These are phyloP conservation scores for Forpus xanthops DNA, from an alignment of 2,797 vertebrate species.

Conservation along the genomic window DNA sequence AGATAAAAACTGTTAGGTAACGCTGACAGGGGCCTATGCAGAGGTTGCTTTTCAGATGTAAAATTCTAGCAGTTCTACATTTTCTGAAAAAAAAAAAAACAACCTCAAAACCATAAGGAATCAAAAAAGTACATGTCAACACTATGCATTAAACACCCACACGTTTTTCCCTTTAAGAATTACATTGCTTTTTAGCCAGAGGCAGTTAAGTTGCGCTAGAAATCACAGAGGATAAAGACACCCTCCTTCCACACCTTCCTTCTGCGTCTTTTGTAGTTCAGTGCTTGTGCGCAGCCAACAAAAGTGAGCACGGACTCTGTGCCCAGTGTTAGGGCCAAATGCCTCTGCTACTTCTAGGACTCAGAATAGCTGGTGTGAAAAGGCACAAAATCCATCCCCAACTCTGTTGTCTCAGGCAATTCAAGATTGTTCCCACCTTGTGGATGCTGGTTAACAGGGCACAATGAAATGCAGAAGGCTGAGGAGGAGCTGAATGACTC, in stretches of 20 bases:
- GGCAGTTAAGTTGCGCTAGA: not conserved
- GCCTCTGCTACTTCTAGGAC: not conserved
- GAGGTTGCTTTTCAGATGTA: slow-evolving; percentile 26
- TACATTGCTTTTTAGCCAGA: not conserved
- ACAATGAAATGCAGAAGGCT: rapidly evolving
- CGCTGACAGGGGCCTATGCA: not conserved
- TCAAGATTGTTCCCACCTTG: rapidly evolving
- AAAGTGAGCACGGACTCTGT: not conserved
- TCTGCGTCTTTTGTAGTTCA: rapidly evolving
- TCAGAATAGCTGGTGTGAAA: rapidly evolving
- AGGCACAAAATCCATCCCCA: rapidly evolving
- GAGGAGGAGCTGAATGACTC: not conserved
- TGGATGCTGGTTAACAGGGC: not conserved
- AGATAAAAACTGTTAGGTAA: not conserved
- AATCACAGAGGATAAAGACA: not conserved
- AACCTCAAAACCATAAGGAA: not conserved
- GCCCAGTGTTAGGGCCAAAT: rapidly evolving
- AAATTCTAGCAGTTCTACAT: not conserved
- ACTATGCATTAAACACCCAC: slow-evolving; percentile 6
- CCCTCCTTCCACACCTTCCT: not conserved
- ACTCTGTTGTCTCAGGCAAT: rapidly evolving
- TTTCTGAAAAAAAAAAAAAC: not conserved
- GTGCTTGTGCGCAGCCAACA: rapidly evolving
- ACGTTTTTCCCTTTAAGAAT: not conserved
- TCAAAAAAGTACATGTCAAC: slow-evolving; percentile 6